Evolutionary conservation across 2,113 vertebrate species (phyloP), one percentile per base, ranked within the genome.

Genomic region (Dasyurus viverrinus): DNA sequence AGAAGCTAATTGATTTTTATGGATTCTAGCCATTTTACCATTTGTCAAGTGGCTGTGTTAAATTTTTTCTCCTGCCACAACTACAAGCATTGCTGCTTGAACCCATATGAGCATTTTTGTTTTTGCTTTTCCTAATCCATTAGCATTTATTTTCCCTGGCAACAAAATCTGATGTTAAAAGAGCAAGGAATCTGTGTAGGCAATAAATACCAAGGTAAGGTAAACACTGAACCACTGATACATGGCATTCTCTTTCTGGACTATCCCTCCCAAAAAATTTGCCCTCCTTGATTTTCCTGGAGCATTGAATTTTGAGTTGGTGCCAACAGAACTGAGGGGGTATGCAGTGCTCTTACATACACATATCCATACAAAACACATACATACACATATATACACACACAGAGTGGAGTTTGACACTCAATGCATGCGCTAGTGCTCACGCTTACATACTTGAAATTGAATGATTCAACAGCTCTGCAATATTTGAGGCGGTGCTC

Each of bases 341-440:
- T 96, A 94, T 97, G 93, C 55, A 95, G 94, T 96, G 97, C 97
- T 98, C 96, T 84, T 76, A 76, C 36, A 76, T 16, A 76, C 36
- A 76, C 68, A 42, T 2, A 1, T 12, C n/a, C 11, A 68, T 23
- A 97, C 48, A 42, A 97, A 98, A 96, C 97, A 97, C 98, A 97
- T 94, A 95, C 94, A 92, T 96, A 96, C 10, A 57, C 95, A 97
- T 52, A 46, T 97, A 98, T 96, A 95, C 97, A 97, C 98, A 95
- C 95, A 92, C 97, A 96, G n/a, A 92, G 96, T 53, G 8, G 97
- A 97, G 96, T 97, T 97, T 97, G 98, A 98, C 97, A 98, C 97
- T 98, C 98, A 98, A 98, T 98, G 98, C 98, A 98, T 98, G 98
- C 98, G 98, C 98, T 98, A 96, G 97, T 98, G 97, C 98, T 98